phyloP scores from a whole-genome alignment of 2,888 invertebrate genomes.

The Eledona agricola region DNA sequence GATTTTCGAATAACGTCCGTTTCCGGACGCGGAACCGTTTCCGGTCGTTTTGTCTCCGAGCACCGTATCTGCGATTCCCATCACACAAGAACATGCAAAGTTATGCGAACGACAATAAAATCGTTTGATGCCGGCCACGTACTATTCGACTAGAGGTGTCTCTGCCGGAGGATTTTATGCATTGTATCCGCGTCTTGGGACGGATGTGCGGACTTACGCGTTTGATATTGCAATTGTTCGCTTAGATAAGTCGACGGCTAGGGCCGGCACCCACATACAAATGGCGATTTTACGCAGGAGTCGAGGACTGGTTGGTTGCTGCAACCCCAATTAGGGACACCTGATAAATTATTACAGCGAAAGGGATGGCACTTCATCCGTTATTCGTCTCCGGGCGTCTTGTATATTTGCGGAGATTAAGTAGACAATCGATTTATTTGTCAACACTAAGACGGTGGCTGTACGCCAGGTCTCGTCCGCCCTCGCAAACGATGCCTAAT shows the following conservation, averaged over 20 bases:
- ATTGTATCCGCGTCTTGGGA: conserved; percentile 43
- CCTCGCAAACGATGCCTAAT: conserved; percentile 7
- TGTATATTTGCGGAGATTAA: conserved; percentile 24
- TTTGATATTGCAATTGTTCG: conserved; percentile 34
- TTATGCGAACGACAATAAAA: conserved; percentile 18
- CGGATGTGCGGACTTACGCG: conserved; percentile 38
- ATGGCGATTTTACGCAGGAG: conserved; percentile 20
- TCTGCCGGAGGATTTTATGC: conserved; percentile 35
- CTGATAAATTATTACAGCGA: conserved; percentile 24
- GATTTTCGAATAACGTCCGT: conserved; percentile 27
- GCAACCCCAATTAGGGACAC: too few species aligned
- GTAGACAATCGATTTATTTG: conserved; percentile 30
- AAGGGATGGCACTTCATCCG: conserved; percentile 27
- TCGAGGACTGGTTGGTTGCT: too few species aligned
- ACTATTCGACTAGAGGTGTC: conserved; percentile 17
- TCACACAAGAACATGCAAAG: conserved; percentile 32
- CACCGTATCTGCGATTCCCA: conserved; percentile 25
- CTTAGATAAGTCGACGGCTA: conserved; percentile 28
- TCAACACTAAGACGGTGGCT: conserved; percentile 27
- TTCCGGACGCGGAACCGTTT: conserved; percentile 34
- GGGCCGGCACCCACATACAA: conserved; percentile 24
- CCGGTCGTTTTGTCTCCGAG: conserved; percentile 19
- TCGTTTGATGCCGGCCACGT: conserved; percentile 27
- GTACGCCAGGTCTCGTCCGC: conserved; percentile 16
- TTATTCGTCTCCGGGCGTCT: conserved; percentile 20